Base-by-base conservation (phyloP, 2,888 invertebrate species). In the Deilephila porcellus region DNA sequence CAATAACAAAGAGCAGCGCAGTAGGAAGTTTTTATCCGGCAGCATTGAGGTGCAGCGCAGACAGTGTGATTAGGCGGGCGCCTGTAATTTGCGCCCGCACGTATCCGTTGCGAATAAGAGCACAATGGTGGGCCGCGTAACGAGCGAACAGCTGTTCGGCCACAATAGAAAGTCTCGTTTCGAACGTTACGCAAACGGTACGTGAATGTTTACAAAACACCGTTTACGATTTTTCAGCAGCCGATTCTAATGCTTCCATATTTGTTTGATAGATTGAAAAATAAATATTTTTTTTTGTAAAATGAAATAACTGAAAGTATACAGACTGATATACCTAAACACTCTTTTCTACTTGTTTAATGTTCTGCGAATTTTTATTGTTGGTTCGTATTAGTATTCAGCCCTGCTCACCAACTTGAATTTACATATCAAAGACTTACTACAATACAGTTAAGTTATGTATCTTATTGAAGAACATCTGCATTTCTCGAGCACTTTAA, bases 121-220 rank as follows among this genome's bases (percentile, higher is more conserved):
- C 81, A 92, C 90, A 91, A 93, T 90, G 81, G 87, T 81, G 76
- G 77, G 85, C 74, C 82, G 86, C 89, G 89, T 90, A 91, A 91
- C 90, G 80, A 85, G 86, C 85, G 81, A 85, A 90, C 93, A 93
- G 90, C 91, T 91, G 91, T 86, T 87, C 83, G 79, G 82, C 85
- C 83, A 93, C 93, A 94, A 94, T 92, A 89, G 91, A 90, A 89
- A 91, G 90, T 87, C 81, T 86, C 81, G 85, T 85, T 85, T 80
- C 80, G 84, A 80, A 80, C 45, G 86, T 93, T 92, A 93, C 92
- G 91, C 88, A 92, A 92, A 88, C 84, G 79, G 79, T 79, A 80
- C 78, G 74, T 81, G 80, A 82, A 76, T 86, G 87, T 90, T 90
- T 88, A 91, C 90, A 85, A 88, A 90, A 90, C 86, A 85, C 76